These are phyloP conservation scores for Trichomalopsis sarcophagae DNA, from an alignment of 1,140 invertebrate genomes.

Conservation along the genomic window DNA sequence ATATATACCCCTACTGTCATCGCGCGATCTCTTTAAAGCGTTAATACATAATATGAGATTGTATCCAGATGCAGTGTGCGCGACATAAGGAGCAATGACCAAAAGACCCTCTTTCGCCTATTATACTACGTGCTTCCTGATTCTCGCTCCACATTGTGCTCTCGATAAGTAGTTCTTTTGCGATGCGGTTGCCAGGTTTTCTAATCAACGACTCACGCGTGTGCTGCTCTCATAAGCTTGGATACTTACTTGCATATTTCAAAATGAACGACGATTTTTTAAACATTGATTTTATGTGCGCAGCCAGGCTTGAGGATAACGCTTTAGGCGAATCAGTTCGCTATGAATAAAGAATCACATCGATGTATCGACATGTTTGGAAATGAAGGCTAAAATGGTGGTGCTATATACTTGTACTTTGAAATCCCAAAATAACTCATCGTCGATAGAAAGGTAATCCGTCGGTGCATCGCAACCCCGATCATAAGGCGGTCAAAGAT, in stretches of 20 bases:
- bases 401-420: background rate
- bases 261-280: too few relatives aligned
- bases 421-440: background rate
- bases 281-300: too few relatives aligned
- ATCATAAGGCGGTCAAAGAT: background rate
- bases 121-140: constrained; percentile 31
- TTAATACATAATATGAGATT: constrained; percentile 33
- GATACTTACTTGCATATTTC: too few relatives aligned
- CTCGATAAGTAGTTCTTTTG: background rate
- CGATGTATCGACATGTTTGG: background rate
- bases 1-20: constrained; percentile 20
- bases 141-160: background rate
- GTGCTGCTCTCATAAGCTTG: background rate
- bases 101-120: constrained; percentile 26
- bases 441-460: background rate
- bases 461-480: background rate
- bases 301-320: too few relatives aligned
- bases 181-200: background rate
- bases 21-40: constrained; percentile 8
- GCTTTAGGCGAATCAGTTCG: background rate
- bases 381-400: background rate
- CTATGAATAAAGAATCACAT: background rate
- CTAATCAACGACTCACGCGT: background rate
- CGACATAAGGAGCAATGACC: constrained; percentile 40
- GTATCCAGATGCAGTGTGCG: constrained; percentile 51